Base-by-base conservation (phyloP, 2,888 invertebrate genomes). In the Watsonalla binaria region DNA sequence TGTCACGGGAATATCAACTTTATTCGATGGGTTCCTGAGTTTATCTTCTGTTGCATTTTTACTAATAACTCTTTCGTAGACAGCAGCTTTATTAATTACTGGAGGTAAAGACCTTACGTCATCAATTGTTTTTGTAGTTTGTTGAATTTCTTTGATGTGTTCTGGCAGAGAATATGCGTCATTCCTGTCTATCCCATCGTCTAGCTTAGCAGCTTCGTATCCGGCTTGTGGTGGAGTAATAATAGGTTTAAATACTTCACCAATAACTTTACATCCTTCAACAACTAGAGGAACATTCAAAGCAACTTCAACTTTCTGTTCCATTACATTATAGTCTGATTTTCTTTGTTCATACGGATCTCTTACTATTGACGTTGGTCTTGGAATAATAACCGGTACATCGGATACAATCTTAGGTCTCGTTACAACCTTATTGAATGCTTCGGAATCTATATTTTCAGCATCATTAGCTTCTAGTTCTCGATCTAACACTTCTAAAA, bases 281-380 rank as follows among this genome's bases (percentile, higher is more conserved):
- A 48, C 47, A 13, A 48, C 35, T 5, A 34, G 6, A 48, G 47
- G 39, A n/a, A 0, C 15, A 9, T 55, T 50, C 2, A 35, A 15
- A 15, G 53, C 46, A 55, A 52, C 60, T 51, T 67, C 58, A 39
- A 47, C 55, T 5, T 57, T 66, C 51, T 55, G 48, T 0, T 2
- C 48, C 11, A 53, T 13, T 0, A 33, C 49, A 49, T 54, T 56
- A 51, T 51, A 37, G n/a, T 56, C 56, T 49, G 37, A 33, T 54
- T 60, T 60, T 13, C 48, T 7, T 48, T 59, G 47, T 8, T n/a
- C 7, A n/a, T 2, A n/a, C 5, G 13, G 7, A 0, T 48, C 48
- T 37, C 35, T 35, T 42, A 42, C 5, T 35, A 48, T 14, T 14
- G 37, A 6, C 5, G 48, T 37, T 5, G 35, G 49, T 49, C 15